A percentile compares a stretch with the other conserved stretches of the same genome.
Evolutionary conservation across 1,140 invertebrate species (phyloP).

Genomic region (Brachionus angularis): DNA sequence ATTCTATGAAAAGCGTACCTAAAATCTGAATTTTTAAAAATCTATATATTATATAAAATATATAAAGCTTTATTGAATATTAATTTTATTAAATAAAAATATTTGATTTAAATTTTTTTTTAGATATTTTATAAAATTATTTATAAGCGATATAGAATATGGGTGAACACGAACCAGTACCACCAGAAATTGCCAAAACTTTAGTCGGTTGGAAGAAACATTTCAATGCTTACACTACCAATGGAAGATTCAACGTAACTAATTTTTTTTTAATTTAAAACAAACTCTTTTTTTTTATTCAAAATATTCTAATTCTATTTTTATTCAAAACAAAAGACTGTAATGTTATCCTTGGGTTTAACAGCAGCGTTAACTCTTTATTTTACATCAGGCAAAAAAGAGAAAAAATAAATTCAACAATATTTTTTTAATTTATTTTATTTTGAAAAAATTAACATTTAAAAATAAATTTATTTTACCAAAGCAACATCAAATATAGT

Average conservation of each 20-base stretch:
- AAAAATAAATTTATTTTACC: too few relatives aligned
- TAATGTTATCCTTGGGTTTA: constrained; percentile 33
- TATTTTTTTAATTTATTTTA: neutral
- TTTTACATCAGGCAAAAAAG: constrained; percentile 43
- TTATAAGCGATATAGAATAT: neutral
- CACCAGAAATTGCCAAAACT: constrained; percentile 40
- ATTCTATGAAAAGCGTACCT: neutral
- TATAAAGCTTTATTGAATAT: too few relatives aligned
- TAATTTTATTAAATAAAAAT: too few relatives aligned
- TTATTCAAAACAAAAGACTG: too few relatives aligned
- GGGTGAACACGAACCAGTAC: constrained; percentile 44
- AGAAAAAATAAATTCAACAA: constrained; percentile 33
- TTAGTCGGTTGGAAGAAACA: constrained; percentile 43
- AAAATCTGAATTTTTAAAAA: neutral
- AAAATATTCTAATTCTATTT: neutral
- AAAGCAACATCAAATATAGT: too few relatives aligned
- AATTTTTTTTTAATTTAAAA: neutral
- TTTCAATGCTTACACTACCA: constrained; percentile 40
- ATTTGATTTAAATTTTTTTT: neutral
- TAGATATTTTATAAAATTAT: neutral
- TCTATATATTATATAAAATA: too few relatives aligned
- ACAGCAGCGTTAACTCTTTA: constrained; percentile 32
- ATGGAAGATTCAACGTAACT: constrained; percentile 40
- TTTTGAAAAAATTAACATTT: too few relatives aligned
- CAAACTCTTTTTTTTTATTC: neutral